Conservation (phyloP, 2,888 invertebrate genomes). For the Pandemis corylana region DNA sequence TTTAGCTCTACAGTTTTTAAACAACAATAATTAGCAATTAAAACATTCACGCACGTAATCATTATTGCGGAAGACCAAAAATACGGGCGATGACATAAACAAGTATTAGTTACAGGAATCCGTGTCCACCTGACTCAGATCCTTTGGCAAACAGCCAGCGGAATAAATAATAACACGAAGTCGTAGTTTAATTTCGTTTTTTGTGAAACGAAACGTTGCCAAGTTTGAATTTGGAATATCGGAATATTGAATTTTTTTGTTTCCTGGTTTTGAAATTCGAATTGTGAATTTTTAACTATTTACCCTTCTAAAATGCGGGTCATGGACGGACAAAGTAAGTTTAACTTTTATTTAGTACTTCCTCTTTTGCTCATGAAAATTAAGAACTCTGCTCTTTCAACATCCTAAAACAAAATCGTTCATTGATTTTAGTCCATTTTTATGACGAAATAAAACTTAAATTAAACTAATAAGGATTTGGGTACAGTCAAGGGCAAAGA, state of each 20-base stretch:
- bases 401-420: too few relatives aligned
- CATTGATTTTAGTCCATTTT: not conserved
- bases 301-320: not conserved
- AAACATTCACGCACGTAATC: constrained; percentile 5
- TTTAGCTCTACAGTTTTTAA: not conserved
- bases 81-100: constrained; percentile 27
- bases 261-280: not conserved
- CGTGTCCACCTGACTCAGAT: constrained; percentile 26
- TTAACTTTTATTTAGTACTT: not conserved
- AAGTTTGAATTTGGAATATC: constrained; percentile 27
- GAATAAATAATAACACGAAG: constrained; percentile 19
- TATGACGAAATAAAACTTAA: not conserved
- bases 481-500: too few relatives aligned
- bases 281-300: constrained; percentile 1
- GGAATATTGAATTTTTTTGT: constrained; percentile 11
- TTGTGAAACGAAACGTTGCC: constrained; percentile 23
- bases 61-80: constrained; percentile 24
- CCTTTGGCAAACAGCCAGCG: constrained; percentile 25
- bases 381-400: not conserved
- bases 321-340: too few relatives aligned
- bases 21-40: constrained; percentile 6
- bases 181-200: constrained; percentile 17
- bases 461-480: not conserved
- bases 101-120: constrained; percentile 22
- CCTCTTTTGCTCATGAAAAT: not conserved